Conservation (phyloP, 1,140 invertebrate genomes). For the Listronotus oregonensis region DNA sequence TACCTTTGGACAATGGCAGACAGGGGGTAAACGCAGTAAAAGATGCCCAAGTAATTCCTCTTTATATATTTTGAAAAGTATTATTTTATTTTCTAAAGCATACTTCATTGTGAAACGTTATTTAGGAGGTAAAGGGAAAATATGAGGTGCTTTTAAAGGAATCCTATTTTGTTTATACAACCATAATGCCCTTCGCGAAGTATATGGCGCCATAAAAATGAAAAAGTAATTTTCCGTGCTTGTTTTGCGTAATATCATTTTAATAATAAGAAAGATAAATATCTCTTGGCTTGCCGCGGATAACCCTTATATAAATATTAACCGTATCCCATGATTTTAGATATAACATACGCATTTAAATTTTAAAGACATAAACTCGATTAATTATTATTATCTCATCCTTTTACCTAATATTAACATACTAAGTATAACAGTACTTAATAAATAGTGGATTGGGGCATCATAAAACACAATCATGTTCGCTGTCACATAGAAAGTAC, state of each 20-base stretch:
- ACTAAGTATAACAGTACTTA: too few species aligned
- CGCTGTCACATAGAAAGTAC: too few species aligned
- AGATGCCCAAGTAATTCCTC: slow-evolving; percentile 1
- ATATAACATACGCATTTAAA: too few species aligned
- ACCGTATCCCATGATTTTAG: neutral
- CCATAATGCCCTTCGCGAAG: slow-evolving; percentile 34
- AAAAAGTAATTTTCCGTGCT: slow-evolving; percentile 40
- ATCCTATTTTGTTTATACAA: slow-evolving; percentile 40
- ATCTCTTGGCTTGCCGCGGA: slow-evolving; percentile 23
- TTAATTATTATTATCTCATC: too few species aligned
- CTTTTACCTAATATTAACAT: too few species aligned
- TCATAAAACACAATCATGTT: too few species aligned
- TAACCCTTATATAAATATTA: slow-evolving; percentile 33
- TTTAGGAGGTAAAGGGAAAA: slow-evolving; percentile 23
- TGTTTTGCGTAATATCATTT: slow-evolving; percentile 41
- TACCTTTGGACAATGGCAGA: slow-evolving; percentile 28
- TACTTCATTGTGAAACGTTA: slow-evolving; percentile 25
- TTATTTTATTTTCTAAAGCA: slow-evolving; percentile 23
- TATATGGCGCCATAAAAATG: slow-evolving; percentile 40
- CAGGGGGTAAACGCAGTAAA: slow-evolving; percentile 3
- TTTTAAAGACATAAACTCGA: too few species aligned
- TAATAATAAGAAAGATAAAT: slow-evolving; percentile 42
- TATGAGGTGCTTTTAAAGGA: slow-evolving; percentile 24
- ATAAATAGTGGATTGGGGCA: too few species aligned
- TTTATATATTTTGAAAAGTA: slow-evolving; percentile 6